A percentile compares a stretch with the other conserved stretches of the same genome.
Conservation (phyloP, 2,797 vertebrate genomes). For the Podargus strigoides region DNA sequence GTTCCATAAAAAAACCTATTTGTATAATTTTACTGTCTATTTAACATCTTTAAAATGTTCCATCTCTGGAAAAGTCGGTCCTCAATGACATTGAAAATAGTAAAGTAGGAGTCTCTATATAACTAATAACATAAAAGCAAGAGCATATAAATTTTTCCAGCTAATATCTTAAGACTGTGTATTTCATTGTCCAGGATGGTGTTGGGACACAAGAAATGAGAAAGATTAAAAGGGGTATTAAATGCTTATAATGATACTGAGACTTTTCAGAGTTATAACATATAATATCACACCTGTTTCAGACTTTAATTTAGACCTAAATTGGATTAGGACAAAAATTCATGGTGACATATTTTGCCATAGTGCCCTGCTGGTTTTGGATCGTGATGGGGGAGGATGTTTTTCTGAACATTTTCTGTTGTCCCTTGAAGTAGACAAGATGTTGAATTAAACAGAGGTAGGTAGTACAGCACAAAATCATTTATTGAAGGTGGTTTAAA, state of each 20-base stretch:
- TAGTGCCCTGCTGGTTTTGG: neutral
- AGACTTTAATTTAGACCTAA: neutral
- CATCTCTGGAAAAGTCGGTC: neutral
- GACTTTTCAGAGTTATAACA: neutral
- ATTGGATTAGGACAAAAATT: neutral
- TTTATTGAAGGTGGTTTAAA: neutral
- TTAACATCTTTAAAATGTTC: neutral
- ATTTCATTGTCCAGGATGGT: neutral
- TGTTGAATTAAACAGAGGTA: neutral
- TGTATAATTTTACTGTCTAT: neutral
- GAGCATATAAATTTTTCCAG: neutral
- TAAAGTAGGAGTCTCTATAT: neutral
- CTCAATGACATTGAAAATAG: neutral
- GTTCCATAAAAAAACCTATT: neutral
- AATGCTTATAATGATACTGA: neutral
- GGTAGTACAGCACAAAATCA: neutral
- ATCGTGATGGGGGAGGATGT: fast-evolving
- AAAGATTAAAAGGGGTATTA: neutral
- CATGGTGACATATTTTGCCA: neutral
- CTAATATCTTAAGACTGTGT: neutral
- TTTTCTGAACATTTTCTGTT: neutral
- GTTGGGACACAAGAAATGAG: neutral
- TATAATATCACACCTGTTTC: neutral
- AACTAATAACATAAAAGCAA: neutral
- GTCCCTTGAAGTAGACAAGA: neutral